phyloP scores from a whole-genome alignment of 1,140 invertebrate species.

The Brachionus koreanus region DNA sequence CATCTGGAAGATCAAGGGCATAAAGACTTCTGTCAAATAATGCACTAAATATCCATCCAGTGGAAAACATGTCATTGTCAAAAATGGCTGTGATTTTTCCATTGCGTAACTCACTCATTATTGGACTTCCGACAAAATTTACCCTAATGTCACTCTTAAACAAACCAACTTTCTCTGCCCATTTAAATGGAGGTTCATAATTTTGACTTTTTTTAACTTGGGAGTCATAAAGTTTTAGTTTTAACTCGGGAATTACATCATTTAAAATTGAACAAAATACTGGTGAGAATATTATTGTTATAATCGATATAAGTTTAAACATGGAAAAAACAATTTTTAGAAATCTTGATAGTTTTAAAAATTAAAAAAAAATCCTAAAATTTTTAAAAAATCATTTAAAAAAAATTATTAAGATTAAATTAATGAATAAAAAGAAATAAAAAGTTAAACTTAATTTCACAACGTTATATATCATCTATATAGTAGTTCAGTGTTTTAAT shows the following conservation, averaged over 20 bases:
- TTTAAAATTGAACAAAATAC: not conserved
- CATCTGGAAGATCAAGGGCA: slow-evolving; percentile 46
- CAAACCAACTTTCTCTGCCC: slow-evolving; percentile 48
- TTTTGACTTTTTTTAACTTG: slow-evolving; percentile 46
- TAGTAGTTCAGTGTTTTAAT: too few relatives aligned
- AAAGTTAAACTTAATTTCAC: too few relatives aligned
- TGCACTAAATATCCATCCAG: slow-evolving; percentile 49
- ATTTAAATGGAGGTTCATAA: slow-evolving; percentile 47
- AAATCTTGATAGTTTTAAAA: not conserved
- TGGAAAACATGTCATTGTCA: slow-evolving; percentile 53
- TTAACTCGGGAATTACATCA: not conserved
- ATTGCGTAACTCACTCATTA: slow-evolving; percentile 44
- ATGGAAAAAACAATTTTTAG: not conserved
- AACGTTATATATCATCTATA: too few relatives aligned
- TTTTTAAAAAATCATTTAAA: too few relatives aligned
- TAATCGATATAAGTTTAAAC: not conserved
- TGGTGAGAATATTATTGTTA: not conserved
- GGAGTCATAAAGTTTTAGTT: not conserved
- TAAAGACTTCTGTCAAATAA: slow-evolving; percentile 48
- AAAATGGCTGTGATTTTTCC: slow-evolving; percentile 46
- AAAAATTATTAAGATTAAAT: too few relatives aligned
- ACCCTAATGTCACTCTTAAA: slow-evolving; percentile 49
- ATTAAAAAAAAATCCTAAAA: not conserved
- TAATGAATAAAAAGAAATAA: too few relatives aligned
- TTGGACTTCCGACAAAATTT: slow-evolving; percentile 48